Conservation (phyloP, 2,888 invertebrate genomes). For the Strigamia transsilvanica region DNA sequence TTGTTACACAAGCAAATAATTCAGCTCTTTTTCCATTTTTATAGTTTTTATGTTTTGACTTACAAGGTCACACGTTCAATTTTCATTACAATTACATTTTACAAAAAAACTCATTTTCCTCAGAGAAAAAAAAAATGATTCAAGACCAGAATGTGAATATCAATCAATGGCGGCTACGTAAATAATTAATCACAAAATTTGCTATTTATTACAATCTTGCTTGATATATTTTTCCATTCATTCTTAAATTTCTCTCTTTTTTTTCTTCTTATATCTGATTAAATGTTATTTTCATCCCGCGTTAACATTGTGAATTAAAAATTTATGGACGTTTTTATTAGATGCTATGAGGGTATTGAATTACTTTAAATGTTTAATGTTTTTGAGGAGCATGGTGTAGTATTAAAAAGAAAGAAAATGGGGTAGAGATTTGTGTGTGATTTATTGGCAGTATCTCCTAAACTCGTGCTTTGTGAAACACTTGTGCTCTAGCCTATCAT, state of each 20-base stretch:
- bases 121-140: background rate
- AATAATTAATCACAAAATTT: background rate
- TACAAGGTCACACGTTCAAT: slow-evolving; percentile 22
- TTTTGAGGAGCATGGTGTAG: slow-evolving; percentile 10
- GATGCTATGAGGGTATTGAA: slow-evolving; percentile 37
- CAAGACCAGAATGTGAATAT: background rate
- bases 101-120: background rate
- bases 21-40: background rate
- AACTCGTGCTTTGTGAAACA: slow-evolving; percentile 47
- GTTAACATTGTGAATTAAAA: slow-evolving; percentile 33
- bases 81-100: background rate
- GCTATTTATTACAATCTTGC: background rate
- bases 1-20: slow-evolving; percentile 25
- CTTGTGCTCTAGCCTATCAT: slow-evolving; percentile 47
- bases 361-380: slow-evolving; percentile 48
- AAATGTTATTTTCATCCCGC: slow-evolving; percentile 28
- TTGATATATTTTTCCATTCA: background rate
- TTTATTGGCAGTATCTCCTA: slow-evolving; percentile 48
- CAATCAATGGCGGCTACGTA: background rate
- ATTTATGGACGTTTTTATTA: slow-evolving; percentile 36
- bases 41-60: background rate
- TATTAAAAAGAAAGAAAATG: background rate
- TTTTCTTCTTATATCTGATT: background rate
- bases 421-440: slow-evolving; percentile 39
- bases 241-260: background rate